A percentile compares a stretch with the other conserved stretches of the same genome.
Conservation (phyloP, 2,888 invertebrate species). For the Tholera decimalis region DNA sequence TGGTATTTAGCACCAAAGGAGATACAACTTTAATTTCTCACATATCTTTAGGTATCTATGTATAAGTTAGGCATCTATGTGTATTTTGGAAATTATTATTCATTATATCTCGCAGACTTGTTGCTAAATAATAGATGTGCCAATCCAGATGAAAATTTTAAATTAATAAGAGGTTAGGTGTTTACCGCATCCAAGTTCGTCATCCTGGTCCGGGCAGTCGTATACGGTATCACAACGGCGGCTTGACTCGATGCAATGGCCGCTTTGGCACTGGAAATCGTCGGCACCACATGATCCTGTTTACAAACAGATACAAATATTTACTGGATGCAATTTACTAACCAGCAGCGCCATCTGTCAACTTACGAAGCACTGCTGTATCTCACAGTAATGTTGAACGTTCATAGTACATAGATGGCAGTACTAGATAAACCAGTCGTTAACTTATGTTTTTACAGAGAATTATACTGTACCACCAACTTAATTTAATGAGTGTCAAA, state of each 20-base stretch:
- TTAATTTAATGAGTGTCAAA: neutral
- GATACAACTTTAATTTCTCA: too few species aligned
- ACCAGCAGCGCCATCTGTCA: conserved; percentile 29
- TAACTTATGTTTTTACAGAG: neutral
- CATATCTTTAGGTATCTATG: too few species aligned
- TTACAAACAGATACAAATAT: conserved; percentile 64
- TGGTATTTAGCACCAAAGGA: neutral
- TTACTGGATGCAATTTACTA: neutral
- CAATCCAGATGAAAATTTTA: neutral
- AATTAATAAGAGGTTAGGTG: conserved; percentile 8
- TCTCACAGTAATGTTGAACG: neutral
- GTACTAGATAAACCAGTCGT: neutral
- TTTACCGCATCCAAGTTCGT: conserved; percentile 92
- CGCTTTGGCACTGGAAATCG: conserved; percentile 90
- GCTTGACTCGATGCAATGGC: conserved; percentile 89
- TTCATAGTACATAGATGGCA: neutral
- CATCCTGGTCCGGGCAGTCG: conserved; percentile 92
- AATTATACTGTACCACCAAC: neutral
- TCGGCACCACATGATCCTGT: conserved; percentile 83
- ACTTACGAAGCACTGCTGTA: neutral
- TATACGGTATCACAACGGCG: conserved; percentile 91
- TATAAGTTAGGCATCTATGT: too few species aligned
- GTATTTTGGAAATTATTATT: too few species aligned
- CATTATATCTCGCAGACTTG: too few species aligned
- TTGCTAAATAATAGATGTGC: too few species aligned